A percentile compares a stretch with the other conserved stretches of the same genome.
phyloP scores from a whole-genome alignment of 1,140 invertebrate species.

The Dinothrombium tinctorium region DNA sequence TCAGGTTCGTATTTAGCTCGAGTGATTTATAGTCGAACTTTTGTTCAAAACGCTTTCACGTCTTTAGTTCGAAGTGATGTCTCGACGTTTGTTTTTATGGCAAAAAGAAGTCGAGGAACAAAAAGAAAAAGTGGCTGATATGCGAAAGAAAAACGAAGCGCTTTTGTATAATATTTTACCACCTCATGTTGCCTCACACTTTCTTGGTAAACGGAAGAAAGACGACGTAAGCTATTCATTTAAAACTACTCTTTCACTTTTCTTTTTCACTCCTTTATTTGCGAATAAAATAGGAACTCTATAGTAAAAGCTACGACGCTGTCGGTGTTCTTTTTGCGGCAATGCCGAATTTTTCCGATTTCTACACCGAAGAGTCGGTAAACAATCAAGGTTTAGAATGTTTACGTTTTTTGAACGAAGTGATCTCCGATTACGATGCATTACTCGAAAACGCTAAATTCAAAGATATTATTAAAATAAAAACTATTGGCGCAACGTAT shows the following conservation, averaged over 20 bases:
- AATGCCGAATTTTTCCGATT: conserved; percentile 84
- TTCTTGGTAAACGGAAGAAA: conserved; percentile 37
- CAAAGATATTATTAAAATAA: conserved; percentile 75
- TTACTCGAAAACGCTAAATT: conserved; percentile 57
- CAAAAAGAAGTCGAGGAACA: conserved; percentile 46
- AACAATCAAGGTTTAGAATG: conserved; percentile 91
- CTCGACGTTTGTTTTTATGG: conserved; percentile 48
- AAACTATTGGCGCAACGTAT: conserved; percentile 89
- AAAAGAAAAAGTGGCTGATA: conserved; percentile 54
- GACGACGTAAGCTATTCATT: too few species aligned
- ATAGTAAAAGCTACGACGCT: conserved; percentile 74
- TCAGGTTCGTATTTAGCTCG: too few species aligned
- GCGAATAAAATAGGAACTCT: too few species aligned
- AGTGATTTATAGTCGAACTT: too few species aligned
- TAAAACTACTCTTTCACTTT: too few species aligned
- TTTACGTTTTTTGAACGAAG: conserved; percentile 84
- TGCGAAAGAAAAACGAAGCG: conserved; percentile 63
- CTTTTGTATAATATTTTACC: conserved; percentile 44
- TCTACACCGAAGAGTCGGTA: conserved; percentile 80
- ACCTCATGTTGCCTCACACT: conserved; percentile 68
- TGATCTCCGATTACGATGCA: conserved; percentile 91
- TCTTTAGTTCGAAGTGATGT: conserved; percentile 56
- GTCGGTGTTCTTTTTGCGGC: conserved; percentile 78
- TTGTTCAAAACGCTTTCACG: too few species aligned
- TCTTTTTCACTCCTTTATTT: too few species aligned